phyloP scores from a whole-genome alignment of 2,113 vertebrate genomes.

The Chrysemys picta region DNA sequence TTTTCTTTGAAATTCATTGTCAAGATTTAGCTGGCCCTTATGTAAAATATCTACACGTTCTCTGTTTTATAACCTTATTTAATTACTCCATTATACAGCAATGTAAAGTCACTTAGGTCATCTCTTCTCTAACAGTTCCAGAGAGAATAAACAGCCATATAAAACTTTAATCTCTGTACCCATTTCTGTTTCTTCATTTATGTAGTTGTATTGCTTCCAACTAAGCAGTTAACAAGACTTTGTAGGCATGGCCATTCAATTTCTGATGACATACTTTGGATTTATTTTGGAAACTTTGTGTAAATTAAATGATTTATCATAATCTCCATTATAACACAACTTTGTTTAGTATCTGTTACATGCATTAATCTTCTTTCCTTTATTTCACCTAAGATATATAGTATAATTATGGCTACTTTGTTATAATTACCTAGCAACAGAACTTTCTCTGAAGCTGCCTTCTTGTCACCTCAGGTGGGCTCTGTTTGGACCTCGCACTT shows the following conservation, averaged over 20 bases:
- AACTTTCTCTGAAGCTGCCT: not conserved
- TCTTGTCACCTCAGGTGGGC: not conserved
- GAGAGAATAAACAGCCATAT: not conserved
- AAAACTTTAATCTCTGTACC: not conserved
- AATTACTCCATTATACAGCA: not conserved
- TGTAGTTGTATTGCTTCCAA: not conserved
- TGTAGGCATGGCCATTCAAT: not conserved
- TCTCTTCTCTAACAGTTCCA: conserved; percentile 12
- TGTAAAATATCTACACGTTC: not conserved
- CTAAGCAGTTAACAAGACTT: not conserved
- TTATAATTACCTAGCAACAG: not conserved
- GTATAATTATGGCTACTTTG: not conserved
- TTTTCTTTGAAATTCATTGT: not conserved
- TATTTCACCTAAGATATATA: not conserved
- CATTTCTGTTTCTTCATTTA: not conserved
- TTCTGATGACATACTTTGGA: not conserved
- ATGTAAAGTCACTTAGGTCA: conserved; percentile 12
- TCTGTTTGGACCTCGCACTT: not conserved
- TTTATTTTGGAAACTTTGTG: not conserved
- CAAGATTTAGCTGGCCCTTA: not conserved
- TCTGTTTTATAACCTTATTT: conserved; percentile 5
- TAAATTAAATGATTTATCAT: not conserved
- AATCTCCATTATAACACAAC: not conserved
- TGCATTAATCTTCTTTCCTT: not conserved
- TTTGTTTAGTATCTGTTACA: not conserved